Conservation (phyloP, 1,140 invertebrate genomes). For the Drosophila grimshawi region DNA sequence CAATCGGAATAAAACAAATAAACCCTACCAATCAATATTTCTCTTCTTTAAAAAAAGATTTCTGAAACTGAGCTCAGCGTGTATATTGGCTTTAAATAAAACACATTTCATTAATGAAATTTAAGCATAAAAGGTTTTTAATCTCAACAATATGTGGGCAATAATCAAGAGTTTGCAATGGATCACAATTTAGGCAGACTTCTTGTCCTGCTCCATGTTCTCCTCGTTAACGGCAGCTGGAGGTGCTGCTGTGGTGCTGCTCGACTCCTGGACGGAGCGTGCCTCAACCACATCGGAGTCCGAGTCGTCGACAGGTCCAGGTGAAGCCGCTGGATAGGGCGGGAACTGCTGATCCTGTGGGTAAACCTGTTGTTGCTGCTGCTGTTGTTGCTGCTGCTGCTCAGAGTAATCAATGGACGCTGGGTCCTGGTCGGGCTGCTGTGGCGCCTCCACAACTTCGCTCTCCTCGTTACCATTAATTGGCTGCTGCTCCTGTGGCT, state of each 20-base stretch:
- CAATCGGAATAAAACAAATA: too few species aligned
- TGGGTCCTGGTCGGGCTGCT: slow-evolving; percentile 63
- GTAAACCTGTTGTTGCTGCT: slow-evolving; percentile 56
- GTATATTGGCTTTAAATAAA: background rate
- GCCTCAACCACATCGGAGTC: slow-evolving; percentile 80
- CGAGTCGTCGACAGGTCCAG: slow-evolving; percentile 54
- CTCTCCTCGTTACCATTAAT: slow-evolving; percentile 49
- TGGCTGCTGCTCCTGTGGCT: slow-evolving; percentile 61
- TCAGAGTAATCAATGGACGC: slow-evolving; percentile 65
- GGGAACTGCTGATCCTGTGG: slow-evolving; percentile 77
- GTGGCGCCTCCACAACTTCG: slow-evolving; percentile 68
- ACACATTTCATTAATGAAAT: background rate
- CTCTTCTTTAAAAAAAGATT: too few species aligned
- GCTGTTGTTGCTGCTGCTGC: slow-evolving; percentile 47
- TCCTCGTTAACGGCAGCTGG: slow-evolving; percentile 62
- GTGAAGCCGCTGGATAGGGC: slow-evolving; percentile 56
- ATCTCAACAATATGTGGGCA: slow-evolving; percentile 18
- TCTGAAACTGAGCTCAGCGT: too few species aligned
- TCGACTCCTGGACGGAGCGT: slow-evolving; percentile 55
- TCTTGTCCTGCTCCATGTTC: slow-evolving; percentile 48
- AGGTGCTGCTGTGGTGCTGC: slow-evolving; percentile 54
- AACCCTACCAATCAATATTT: too few species aligned
- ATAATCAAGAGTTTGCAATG: background rate
- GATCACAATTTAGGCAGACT: slow-evolving; percentile 49
- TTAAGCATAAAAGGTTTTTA: slow-evolving; percentile 24